Base-by-base conservation (phyloP, 2,113 vertebrate genomes). In the Alces alces region DNA sequence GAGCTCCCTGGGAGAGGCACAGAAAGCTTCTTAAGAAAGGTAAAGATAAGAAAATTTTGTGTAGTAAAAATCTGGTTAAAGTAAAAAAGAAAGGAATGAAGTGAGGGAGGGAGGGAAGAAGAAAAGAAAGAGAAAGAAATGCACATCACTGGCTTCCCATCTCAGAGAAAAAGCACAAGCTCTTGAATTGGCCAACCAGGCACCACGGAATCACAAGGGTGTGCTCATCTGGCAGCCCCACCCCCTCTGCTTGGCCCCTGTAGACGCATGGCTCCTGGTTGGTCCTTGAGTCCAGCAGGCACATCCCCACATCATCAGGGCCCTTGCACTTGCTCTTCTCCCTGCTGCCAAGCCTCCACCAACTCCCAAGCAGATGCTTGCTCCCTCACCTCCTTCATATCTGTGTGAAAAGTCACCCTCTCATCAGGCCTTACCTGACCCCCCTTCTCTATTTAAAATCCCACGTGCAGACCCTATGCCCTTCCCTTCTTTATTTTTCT, bases 161-260 rank as follows among this genome's bases (percentile, higher is more conserved):
- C 61, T 88, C 55, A 30, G n/a, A 86, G 76, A 33, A 88, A 88
- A 88, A 84, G 36, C 76, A 17, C 27, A 58, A 4, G 13, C 43
- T 47, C 6, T 58, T 58, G 27, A 60, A 36, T 0, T 30, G 23
- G n/a, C 16, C 50, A 43, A 7, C 43, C 52, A 66, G 80, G 36
- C 0, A 0, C 14, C 25, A 16, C 0, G 0, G 0, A 16, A 5
- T 13, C 25, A 6, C 0, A 3, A 61, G 25, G 25, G 86, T 33
- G 36, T 13, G 6, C 54, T 76, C 54, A 12, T 2, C 3, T 17
- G 39, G 43, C 28, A 0, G 45, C 23, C 39, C 5, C 9, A 2
- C 9, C 16, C 30, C 27, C 47, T 13, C 47, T 13, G 30, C n/a
- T 19, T 8, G 0, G 7, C 78, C 60, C 17, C 9, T 43, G 6